Base-by-base conservation (phyloP, 2,888 invertebrate genomes). In the Platycheirus albimanus region DNA sequence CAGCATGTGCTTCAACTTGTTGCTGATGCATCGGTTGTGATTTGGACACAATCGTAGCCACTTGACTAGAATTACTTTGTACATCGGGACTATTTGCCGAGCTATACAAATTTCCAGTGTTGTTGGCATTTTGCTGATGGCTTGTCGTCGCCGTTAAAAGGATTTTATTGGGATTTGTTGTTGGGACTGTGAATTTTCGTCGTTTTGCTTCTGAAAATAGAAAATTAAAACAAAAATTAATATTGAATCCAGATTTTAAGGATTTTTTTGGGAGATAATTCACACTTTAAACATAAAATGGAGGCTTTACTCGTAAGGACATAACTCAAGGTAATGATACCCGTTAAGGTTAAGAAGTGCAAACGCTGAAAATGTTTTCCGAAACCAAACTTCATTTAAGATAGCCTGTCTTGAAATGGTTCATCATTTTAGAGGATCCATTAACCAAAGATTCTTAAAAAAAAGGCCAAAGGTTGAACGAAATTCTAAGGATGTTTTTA, bases 131-230 rank as follows among this genome's bases (percentile, higher is more conserved):
- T 56, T 85, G 83, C 10, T 58, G 58, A 28, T 38, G 58, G 10
- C 15, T 41, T 58, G 77, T 52, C 38, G 86, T 83, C 74, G 86
- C n/a, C n/a, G n/a, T n/a, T n/a, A n/a, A 85, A 54, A 86, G 69
- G 69, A 87, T 85, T 85, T 87, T 87, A 67, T 85, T 85, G 15
- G 75, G 85, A 66, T 86, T 86, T 84, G 84, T 77, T 41, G 86
- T 84, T 43, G 85, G 61, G 20, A 83, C 78, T 52, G 84, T 86
- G 54, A 86, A 81, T 81, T 88, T 88, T 38, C 87, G 86, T 45
- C 87, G 86, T 81, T 88, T 88, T 33, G 80, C 85, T 85, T 88
- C 88, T 88, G 78, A 15, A 86, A 86, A 45, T 7, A 74, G n/a
- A 51, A 47, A 69, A 15, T n/a, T n/a, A n/a, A 49, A 10, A 28